Evolutionary conservation across 2,113 vertebrate species (phyloP), one percentile per base, ranked within the genome.

Genomic region (Lynx canadensis): DNA sequence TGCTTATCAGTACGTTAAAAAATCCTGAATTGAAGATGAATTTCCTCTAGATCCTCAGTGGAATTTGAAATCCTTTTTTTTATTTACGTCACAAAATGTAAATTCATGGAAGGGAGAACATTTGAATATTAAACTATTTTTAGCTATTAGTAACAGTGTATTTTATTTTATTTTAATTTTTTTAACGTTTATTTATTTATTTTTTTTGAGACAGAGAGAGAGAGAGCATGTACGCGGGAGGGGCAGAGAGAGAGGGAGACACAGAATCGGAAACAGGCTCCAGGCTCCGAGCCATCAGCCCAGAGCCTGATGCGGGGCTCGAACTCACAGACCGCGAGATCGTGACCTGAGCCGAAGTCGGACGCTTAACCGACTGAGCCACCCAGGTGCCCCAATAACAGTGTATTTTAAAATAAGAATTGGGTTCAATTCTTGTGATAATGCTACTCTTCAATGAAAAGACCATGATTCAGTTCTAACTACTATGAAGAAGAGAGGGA

Each of bases 251-350:
- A 45, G 45, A 45, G 45, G 45, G 45, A 45, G 45, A 45, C 8
- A 45, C 45, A 45, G 45, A 45, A 45, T 45, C 45, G 7, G 45
- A 45, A 45, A 7, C 7, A 9, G 45, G 45, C 45, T 45, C 45
- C 8, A 45, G 45, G 45, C 45, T 45, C 45, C 1, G 0, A 45
- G 7, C 45, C 45, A 45, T 45, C 45, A 45, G 45, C 45, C 45
- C 8, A 45, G 7, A 45, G 7, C 45, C 45, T 7, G 45, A 45
- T 0, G 7, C 1, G 45, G 45, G 45, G 45, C 45, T 45, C 8
- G 8, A 45, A 45, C 45, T 45, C 45, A 45, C 7, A 7, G 45
- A 45, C 45, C 8, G 45, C 0, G 45, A 45, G 45, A 45, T 45
- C 7, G 45, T 45, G 45, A 45, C 45, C 45, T 45, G 45, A 45